Conservation (phyloP, 2,888 invertebrate species). For the Cataglyphis rosenhaueri region DNA sequence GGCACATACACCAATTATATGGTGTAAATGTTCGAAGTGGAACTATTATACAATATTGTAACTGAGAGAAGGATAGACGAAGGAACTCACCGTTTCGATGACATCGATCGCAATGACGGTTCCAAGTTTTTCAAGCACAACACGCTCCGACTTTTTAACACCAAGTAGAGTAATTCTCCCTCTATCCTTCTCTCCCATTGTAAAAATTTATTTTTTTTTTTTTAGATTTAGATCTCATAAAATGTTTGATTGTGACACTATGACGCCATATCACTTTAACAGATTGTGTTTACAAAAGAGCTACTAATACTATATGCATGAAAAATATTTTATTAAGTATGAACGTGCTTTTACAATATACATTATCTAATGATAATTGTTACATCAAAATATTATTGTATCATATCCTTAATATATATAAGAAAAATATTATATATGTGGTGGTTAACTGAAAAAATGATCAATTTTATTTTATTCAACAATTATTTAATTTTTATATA, state of each 20-base stretch:
- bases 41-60: slow-evolving; percentile 70
- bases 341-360: slow-evolving; percentile 72
- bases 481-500: slow-evolving; percentile 19
- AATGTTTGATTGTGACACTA: slow-evolving; percentile 57
- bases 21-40: slow-evolving; percentile 31
- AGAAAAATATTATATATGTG: slow-evolving; percentile 25
- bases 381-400: slow-evolving; percentile 30
- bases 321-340: slow-evolving; percentile 66
- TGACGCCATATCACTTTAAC: slow-evolving; percentile 60
- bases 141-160: slow-evolving; percentile 74
- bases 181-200: slow-evolving; percentile 84
- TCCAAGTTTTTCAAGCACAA: slow-evolving; percentile 77
- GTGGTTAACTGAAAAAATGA: slow-evolving; percentile 49
- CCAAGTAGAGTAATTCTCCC: slow-evolving; percentile 76
- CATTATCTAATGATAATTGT: slow-evolving; percentile 5
- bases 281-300: slow-evolving; percentile 43
- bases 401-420: slow-evolving; percentile 32
- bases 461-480: slow-evolving; percentile 19
- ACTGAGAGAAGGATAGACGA: slow-evolving; percentile 85
- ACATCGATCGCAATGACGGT: slow-evolving; percentile 65
- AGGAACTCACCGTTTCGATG: slow-evolving; percentile 84
- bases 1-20: slow-evolving; percentile 25
- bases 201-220: slow-evolving; percentile 62
- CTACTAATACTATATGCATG: slow-evolving; percentile 46
- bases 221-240: slow-evolving; percentile 36